A percentile compares a stretch with the other conserved stretches of the same genome.
Conservation (phyloP, 2,113 vertebrate genomes). For the Hemichromis elongatus region DNA sequence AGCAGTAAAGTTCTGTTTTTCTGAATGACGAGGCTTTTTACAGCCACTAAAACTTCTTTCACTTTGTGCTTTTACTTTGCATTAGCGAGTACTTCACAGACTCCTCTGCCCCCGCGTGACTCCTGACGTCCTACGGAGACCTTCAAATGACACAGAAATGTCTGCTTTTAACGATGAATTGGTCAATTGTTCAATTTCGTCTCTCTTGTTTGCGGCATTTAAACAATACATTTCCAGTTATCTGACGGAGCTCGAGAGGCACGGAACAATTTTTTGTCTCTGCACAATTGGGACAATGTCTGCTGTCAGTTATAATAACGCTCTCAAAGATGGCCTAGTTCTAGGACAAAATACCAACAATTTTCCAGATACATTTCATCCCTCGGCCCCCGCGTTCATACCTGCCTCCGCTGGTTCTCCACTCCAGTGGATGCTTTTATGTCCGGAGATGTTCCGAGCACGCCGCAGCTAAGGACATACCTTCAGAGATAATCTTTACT, state of each 20-base stretch:
- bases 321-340: neutral
- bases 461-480: neutral
- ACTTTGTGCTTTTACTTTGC: neutral
- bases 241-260: neutral
- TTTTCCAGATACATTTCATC: neutral
- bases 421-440: neutral
- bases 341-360: slow-evolving; percentile 3
- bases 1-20: neutral
- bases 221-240: slow-evolving; percentile 8
- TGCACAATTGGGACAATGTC: neutral
- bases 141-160: neutral
- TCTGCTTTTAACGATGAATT: neutral
- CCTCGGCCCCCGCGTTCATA: neutral
- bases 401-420: neutral
- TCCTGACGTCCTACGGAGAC: neutral
- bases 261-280: neutral
- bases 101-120: neutral
- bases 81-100: neutral
- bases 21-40: neutral
- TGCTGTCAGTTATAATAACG: slow-evolving; percentile 13
- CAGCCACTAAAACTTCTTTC: neutral
- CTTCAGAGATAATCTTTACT: neutral
- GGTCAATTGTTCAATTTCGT: neutral
- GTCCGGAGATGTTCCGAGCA: neutral
- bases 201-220: neutral